Conservation (phyloP, 2,113 vertebrate genomes). For the Rhinoderma darwinii region DNA sequence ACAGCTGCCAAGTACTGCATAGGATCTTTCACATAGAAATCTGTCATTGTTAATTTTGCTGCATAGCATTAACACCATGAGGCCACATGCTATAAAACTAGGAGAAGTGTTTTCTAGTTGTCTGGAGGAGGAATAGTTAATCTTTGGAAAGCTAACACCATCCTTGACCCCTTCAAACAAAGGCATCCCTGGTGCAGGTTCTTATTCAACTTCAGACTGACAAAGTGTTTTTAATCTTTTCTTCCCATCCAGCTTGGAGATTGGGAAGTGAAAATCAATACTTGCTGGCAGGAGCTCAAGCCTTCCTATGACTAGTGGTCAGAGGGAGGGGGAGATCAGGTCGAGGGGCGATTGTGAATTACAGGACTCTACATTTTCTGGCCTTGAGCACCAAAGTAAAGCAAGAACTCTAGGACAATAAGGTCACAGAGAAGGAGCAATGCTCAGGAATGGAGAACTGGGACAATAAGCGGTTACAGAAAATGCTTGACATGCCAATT, state of each 20-base stretch:
- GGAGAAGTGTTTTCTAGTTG: background rate
- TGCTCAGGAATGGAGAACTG: conserved; percentile 66
- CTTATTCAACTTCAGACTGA: conserved; percentile 99
- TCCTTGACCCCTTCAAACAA: conserved; percentile 71
- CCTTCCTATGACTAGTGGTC: conserved; percentile 76
- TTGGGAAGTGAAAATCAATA: conserved; percentile 99
- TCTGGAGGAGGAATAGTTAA: conserved; percentile 64
- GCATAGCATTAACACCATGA: background rate
- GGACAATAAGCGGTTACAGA: background rate
- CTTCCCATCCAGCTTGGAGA: conserved; percentile 94
- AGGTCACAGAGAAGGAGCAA: conserved; percentile 73
- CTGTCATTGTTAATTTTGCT: background rate
- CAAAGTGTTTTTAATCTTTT: conserved; percentile 99
- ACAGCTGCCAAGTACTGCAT: background rate
- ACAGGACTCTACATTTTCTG: conserved; percentile 71
- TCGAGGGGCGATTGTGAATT: conserved; percentile 67
- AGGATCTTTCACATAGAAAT: background rate
- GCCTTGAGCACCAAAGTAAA: conserved; percentile 73
- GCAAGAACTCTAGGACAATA: conserved; percentile 69
- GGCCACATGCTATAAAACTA: background rate
- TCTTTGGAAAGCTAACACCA: conserved; percentile 31
- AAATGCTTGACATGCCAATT: background rate
- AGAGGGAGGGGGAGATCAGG: conserved; percentile 62
- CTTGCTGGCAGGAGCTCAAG: conserved; percentile 94
- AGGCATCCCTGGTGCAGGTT: conserved; percentile 86